Percentiles rank a stretch among this genome's conserved stretches.
These are phyloP conservation scores for Butorides virescens DNA, from an alignment of 2,113 vertebrate species.

Conservation along the genomic window DNA sequence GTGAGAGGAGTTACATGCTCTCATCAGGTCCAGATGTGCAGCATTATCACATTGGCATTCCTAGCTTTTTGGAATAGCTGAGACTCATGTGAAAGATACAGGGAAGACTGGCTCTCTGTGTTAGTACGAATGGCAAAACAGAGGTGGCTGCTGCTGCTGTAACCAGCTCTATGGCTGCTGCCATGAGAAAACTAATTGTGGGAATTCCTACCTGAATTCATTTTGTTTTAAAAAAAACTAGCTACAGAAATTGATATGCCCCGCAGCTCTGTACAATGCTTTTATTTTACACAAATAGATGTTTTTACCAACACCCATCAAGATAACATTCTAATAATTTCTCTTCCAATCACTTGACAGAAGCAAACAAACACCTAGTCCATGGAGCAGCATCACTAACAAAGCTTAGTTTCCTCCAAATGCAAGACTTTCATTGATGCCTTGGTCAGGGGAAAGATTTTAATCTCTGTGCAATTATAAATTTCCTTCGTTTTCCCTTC, in stretches of 20 bases:
- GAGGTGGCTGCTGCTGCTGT: not conserved
- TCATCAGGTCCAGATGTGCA: not conserved
- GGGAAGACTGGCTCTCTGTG: not conserved
- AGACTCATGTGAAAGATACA: not conserved
- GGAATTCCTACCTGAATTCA: not conserved
- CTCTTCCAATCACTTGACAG: rapidly evolving
- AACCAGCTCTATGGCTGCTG: not conserved
- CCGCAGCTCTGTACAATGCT: not conserved
- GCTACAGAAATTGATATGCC: not conserved
- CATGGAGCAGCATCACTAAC: not conserved
- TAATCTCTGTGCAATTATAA: not conserved
- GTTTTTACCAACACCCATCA: not conserved
- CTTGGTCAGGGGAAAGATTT: not conserved
- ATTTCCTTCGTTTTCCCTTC: not conserved
- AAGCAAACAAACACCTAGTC: not conserved
- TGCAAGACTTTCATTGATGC: not conserved
- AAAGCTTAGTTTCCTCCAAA: not conserved
- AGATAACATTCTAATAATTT: not conserved
- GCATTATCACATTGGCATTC: not conserved
- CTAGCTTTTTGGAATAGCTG: not conserved
- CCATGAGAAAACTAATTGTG: not conserved
- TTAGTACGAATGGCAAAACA: not conserved
- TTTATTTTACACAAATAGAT: not conserved
- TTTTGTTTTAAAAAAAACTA: not conserved
- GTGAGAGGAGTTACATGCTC: rapidly evolving